Conservation (phyloP, 2,888 invertebrate species). For the Galerucella calmariensis region DNA sequence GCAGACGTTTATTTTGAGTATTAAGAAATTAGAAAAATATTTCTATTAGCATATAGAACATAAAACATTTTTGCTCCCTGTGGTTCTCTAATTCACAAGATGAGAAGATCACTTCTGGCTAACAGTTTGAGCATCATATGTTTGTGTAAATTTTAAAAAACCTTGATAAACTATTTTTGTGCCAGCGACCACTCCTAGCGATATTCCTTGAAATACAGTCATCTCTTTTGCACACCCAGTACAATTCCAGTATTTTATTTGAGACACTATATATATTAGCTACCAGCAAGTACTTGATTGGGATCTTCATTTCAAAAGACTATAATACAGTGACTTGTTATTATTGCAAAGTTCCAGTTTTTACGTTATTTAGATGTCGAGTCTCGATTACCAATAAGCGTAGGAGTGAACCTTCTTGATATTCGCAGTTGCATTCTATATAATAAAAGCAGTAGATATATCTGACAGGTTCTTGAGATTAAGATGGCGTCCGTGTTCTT, state of each 20-base stretch:
- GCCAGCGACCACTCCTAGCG: background rate
- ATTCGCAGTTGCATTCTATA: slow-evolving; percentile 12
- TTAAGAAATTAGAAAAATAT: too few relatives aligned
- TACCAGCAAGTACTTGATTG: background rate
- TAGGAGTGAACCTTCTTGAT: slow-evolving; percentile 16
- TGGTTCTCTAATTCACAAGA: too few relatives aligned
- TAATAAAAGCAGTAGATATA: slow-evolving; percentile 7
- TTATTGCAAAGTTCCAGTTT: slow-evolving; percentile 10
- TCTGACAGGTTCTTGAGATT: slow-evolving; percentile 4
- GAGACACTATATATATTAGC: background rate
- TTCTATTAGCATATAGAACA: too few relatives aligned
- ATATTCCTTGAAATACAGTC: background rate
- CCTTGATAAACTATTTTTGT: too few relatives aligned
- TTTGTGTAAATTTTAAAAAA: too few relatives aligned
- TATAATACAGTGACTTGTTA: slow-evolving; percentile 6
- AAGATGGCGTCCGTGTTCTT: slow-evolving; percentile 11
- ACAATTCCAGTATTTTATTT: background rate
- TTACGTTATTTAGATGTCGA: slow-evolving; percentile 9
- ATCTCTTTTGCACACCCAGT: background rate
- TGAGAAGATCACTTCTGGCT: too few relatives aligned
- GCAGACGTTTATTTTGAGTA: too few relatives aligned
- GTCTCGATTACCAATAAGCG: slow-evolving; percentile 11
- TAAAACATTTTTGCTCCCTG: too few relatives aligned
- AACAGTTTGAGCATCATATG: too few relatives aligned
- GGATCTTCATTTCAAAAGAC: background rate